phyloP scores from a whole-genome alignment of 2,113 vertebrate genomes.

The Eudyptes chrysolophus region DNA sequence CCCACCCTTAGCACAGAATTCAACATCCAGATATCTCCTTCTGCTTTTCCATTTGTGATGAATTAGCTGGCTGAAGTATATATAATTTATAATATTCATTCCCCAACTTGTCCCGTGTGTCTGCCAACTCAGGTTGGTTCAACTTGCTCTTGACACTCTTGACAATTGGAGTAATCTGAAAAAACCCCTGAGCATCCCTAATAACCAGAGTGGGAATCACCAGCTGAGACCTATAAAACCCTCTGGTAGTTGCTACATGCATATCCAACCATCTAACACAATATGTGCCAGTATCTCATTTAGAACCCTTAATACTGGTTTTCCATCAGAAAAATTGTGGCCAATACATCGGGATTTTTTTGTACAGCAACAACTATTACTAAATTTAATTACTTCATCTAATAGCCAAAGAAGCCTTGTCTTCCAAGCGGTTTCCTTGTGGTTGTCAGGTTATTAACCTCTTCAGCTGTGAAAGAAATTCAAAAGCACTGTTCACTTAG shows the following conservation, averaged over 20 bases:
- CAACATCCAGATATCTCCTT: neutral
- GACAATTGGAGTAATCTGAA: neutral
- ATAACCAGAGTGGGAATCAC: neutral
- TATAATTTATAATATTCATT: neutral
- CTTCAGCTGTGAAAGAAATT: conserved; percentile 1
- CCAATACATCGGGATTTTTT: neutral
- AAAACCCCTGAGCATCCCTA: neutral
- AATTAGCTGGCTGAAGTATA: neutral
- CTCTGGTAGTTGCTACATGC: neutral
- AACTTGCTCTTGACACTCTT: neutral
- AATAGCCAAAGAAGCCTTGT: neutral
- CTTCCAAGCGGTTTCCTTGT: neutral
- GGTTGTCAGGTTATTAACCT: neutral
- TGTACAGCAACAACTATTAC: neutral
- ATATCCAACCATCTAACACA: neutral
- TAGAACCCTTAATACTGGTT: neutral
- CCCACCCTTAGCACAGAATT: neutral
- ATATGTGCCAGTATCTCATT: neutral
- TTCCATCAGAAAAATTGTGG: neutral
- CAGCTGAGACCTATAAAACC: neutral
- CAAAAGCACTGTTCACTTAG: neutral
- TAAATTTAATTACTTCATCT: neutral
- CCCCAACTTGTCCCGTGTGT: neutral
- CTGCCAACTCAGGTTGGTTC: neutral
- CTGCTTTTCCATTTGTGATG: neutral